Evolutionary conservation across 2,797 vertebrate species (phyloP).

Genomic region (Leuciscus waleckii): DNA sequence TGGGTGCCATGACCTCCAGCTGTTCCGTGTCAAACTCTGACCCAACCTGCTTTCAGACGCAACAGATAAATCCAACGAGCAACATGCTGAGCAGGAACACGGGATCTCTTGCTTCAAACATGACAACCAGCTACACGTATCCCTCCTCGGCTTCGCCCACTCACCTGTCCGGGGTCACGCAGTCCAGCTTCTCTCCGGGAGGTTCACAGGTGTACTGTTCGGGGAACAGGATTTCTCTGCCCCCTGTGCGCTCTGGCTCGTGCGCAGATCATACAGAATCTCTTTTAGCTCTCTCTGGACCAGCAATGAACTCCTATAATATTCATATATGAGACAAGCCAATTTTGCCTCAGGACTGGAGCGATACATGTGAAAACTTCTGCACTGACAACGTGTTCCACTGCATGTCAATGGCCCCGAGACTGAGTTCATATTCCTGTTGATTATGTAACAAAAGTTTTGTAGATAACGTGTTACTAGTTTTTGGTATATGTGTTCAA

Average conservation of each 20-base stretch:
- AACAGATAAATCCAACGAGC: slow-evolving; percentile 70
- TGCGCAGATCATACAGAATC: slow-evolving; percentile 88
- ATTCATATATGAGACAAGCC: slow-evolving; percentile 87
- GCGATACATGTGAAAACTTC: slow-evolving; percentile 85
- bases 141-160: slow-evolving; percentile 84
- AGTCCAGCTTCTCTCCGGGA: slow-evolving; percentile 82
- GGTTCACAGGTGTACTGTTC: slow-evolving; percentile 85
- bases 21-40: slow-evolving; percentile 80
- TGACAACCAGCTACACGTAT: slow-evolving; percentile 76
- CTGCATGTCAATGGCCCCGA: slow-evolving; percentile 52
- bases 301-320: slow-evolving; percentile 82
- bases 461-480: neutral
- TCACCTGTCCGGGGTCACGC: slow-evolving; percentile 78
- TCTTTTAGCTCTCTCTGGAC: slow-evolving; percentile 81
- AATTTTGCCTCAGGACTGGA: slow-evolving; percentile 88
- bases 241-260: slow-evolving; percentile 78
- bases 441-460: slow-evolving; percentile 4
- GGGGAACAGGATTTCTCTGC: slow-evolving; percentile 81
- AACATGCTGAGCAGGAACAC: slow-evolving; percentile 77
- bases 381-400: slow-evolving; percentile 50
- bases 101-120: slow-evolving; percentile 75
- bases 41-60: slow-evolving; percentile 83
- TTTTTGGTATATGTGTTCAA: neutral
- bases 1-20: slow-evolving; percentile 76
- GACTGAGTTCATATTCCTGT: neutral